phyloP scores from a whole-genome alignment of 2,113 vertebrate genomes.

The Lethenteron reissneri region DNA sequence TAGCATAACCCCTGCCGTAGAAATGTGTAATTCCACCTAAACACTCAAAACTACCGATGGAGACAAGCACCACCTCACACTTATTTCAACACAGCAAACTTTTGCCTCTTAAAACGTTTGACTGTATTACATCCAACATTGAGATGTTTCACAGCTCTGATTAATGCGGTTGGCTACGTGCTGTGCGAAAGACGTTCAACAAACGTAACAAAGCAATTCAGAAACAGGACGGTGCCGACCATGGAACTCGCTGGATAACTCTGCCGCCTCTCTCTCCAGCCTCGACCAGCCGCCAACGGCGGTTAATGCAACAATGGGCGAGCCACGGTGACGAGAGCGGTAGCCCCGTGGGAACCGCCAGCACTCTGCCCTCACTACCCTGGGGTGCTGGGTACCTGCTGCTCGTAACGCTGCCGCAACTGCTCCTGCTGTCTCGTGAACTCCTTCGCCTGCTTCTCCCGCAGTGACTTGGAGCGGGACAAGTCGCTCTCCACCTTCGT shows the following conservation, averaged over 20 bases:
- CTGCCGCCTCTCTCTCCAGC: not conserved
- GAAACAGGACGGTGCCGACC: not conserved
- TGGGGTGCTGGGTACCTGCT: constrained; percentile 34
- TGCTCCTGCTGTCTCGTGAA: constrained; percentile 50
- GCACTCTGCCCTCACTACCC: constrained; percentile 11
- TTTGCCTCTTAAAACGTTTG: no score
- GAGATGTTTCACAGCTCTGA: no score
- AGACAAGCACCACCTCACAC: no score
- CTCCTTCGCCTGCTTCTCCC: constrained; percentile 60
- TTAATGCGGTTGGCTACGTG: no score
- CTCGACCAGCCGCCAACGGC: not conserved
- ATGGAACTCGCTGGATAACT: not conserved
- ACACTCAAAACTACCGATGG: no score
- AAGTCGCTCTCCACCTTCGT: constrained; percentile 66
- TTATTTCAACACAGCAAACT: no score
- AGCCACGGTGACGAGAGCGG: not conserved
- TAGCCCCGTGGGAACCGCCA: constrained; percentile 4
- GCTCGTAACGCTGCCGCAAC: constrained; percentile 38
- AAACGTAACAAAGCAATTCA: constrained; percentile 2
- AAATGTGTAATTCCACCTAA: no score
- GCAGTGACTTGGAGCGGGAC: constrained; percentile 43
- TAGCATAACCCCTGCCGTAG: no score
- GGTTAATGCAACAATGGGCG: not conserved
- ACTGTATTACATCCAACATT: no score
- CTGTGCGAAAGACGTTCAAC: not conserved